phyloP scores from a whole-genome alignment of 2,113 vertebrate genomes.

The Sorex fumeus region DNA sequence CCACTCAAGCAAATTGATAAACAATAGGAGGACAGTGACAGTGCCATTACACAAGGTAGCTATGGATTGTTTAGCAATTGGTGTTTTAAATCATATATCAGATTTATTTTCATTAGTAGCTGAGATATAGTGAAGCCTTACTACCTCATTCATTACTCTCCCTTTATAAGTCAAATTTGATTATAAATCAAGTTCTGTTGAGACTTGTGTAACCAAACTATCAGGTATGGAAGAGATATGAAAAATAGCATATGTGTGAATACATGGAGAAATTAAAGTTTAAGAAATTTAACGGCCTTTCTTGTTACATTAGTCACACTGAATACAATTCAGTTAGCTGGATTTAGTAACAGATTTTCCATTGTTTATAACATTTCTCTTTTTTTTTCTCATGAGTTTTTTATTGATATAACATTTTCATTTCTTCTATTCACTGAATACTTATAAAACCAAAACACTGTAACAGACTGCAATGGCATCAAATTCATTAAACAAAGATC shows the following conservation, averaged over 20 bases:
- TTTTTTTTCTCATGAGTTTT: background rate
- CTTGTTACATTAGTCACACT: background rate
- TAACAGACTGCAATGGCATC: background rate
- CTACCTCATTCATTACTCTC: background rate
- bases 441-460: background rate
- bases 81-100: too few species aligned
- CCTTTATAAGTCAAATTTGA: background rate
- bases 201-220: background rate
- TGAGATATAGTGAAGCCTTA: background rate
- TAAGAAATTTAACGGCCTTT: background rate
- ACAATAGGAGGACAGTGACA: too few species aligned
- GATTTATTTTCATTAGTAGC: too few species aligned
- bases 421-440: conserved; percentile 33
- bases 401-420: background rate
- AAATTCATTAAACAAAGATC: background rate
- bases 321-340: background rate
- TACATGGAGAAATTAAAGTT: background rate
- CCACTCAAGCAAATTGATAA: too few species aligned
- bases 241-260: background rate
- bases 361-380: conserved; percentile 2
- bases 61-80: too few species aligned
- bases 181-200: background rate
- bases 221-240: background rate
- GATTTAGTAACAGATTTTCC: conserved; percentile 6
- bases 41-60: too few species aligned